These are phyloP conservation scores for Chaetops frenatus DNA, from an alignment of 2,113 vertebrate genomes.

Conservation along the genomic window DNA sequence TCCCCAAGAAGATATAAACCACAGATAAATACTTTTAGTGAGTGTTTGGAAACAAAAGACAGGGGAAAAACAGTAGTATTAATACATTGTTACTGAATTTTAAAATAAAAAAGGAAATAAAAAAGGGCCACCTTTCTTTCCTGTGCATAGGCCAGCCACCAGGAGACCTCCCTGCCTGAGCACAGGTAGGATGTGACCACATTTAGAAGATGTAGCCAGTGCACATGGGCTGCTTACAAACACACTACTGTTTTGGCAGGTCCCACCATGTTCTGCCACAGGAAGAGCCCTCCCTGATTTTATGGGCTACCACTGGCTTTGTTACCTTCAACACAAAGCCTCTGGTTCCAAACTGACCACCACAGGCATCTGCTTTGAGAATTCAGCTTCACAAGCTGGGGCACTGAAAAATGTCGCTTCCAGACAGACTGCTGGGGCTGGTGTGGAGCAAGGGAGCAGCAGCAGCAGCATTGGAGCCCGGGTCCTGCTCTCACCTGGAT, in stretches of 20 bases:
- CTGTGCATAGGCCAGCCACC: background rate
- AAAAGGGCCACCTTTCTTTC: background rate
- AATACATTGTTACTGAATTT: background rate
- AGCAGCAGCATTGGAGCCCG: background rate
- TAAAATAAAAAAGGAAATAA: background rate
- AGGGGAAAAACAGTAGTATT: background rate
- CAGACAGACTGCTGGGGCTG: background rate
- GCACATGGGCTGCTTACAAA: background rate
- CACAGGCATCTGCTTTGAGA: background rate
- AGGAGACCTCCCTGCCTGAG: background rate
- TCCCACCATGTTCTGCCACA: background rate
- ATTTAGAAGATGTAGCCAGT: background rate
- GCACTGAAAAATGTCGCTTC: accelerated
- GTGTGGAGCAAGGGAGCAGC: background rate
- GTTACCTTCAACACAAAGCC: background rate
- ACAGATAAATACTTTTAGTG: background rate
- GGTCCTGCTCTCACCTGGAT: conserved; percentile 69
- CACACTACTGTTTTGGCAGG: background rate
- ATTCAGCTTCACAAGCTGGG: background rate
- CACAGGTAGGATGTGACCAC: background rate
- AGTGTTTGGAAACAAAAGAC: background rate
- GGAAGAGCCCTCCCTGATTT: background rate
- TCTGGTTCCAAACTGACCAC: background rate
- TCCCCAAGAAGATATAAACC: background rate
- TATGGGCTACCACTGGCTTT: background rate